These are phyloP conservation scores for Lampris incognitus DNA, from an alignment of 2,113 vertebrate species.

Conservation along the genomic window DNA sequence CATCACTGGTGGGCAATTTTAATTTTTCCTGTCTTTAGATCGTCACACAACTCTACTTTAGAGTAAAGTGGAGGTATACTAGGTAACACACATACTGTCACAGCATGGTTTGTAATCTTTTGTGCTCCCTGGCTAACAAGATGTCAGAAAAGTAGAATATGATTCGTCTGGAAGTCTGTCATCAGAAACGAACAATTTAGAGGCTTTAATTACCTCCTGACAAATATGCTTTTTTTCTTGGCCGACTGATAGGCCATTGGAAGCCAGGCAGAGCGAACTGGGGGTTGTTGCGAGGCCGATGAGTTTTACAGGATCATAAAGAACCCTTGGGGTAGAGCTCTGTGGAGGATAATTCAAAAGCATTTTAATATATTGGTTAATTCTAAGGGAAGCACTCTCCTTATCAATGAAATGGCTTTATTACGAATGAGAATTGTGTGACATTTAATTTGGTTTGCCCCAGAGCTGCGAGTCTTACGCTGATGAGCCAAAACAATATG, in stretches of 20 bases:
- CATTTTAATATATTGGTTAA: constrained; percentile 79
- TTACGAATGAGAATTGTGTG: constrained; percentile 65
- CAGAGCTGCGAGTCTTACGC: constrained; percentile 45
- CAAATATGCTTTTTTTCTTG: constrained; percentile 69
- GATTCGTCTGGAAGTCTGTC: constrained; percentile 28
- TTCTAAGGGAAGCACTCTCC: constrained; percentile 67
- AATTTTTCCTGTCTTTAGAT: background rate
- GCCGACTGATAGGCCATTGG: constrained; percentile 63
- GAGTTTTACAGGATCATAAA: constrained; percentile 80
- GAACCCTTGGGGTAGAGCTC: constrained; percentile 71
- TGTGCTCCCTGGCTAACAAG: background rate
- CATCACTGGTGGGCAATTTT: background rate
- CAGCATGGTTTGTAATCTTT: background rate
- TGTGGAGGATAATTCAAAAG: constrained; percentile 75
- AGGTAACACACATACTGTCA: background rate
- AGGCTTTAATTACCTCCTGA: constrained; percentile 63
- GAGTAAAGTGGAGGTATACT: background rate
- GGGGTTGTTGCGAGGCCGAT: constrained; percentile 71
- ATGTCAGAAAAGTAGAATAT: constrained; percentile 8
- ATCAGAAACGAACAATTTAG: constrained; percentile 30
- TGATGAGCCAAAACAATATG: too few relatives aligned
- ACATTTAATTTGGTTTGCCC: constrained; percentile 70
- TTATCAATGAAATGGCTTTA: constrained; percentile 75
- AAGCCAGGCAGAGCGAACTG: constrained; percentile 62
- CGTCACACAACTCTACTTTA: background rate